Evolutionary conservation across 2,113 vertebrate species (phyloP).

Genomic region (Pseudonaja textilis): DNA sequence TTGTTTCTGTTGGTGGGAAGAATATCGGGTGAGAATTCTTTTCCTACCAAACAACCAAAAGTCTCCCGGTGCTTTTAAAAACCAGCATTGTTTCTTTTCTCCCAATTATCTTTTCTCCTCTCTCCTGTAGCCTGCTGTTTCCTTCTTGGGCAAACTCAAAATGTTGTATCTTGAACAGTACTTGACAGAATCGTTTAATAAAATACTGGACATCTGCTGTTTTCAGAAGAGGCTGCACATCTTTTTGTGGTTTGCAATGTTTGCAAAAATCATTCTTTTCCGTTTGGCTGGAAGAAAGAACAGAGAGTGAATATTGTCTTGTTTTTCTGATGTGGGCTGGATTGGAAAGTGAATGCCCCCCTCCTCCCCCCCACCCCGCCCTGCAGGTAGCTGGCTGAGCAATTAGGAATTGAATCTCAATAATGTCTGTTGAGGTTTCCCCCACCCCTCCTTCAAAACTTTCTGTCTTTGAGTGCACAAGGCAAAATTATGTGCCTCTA

Average conservation of each 20-base stretch:
- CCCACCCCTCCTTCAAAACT: neutral
- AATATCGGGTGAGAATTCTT: neutral
- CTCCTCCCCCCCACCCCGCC: neutral
- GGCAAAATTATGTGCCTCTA: neutral
- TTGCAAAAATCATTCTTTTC: neutral
- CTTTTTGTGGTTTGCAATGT: neutral
- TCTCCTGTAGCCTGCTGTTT: neutral
- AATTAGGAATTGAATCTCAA: neutral
- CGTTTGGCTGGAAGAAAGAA: neutral
- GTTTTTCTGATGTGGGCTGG: neutral
- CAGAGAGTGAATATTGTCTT: neutral
- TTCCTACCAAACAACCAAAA: neutral
- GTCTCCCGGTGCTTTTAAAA: neutral
- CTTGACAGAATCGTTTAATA: conserved; percentile 11
- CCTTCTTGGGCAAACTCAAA: neutral
- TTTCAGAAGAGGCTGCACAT: neutral
- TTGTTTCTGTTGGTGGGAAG: neutral
- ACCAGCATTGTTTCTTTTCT: neutral
- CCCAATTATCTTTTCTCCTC: no score
- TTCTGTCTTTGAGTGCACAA: neutral
- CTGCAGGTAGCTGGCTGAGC: neutral
- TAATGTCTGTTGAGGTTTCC: neutral
- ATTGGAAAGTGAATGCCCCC: neutral
- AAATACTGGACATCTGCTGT: conserved; percentile 11
- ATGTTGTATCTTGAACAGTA: neutral